These are phyloP conservation scores for Acheta domesticus DNA, from an alignment of 2,888 invertebrate species.

Conservation along the genomic window DNA sequence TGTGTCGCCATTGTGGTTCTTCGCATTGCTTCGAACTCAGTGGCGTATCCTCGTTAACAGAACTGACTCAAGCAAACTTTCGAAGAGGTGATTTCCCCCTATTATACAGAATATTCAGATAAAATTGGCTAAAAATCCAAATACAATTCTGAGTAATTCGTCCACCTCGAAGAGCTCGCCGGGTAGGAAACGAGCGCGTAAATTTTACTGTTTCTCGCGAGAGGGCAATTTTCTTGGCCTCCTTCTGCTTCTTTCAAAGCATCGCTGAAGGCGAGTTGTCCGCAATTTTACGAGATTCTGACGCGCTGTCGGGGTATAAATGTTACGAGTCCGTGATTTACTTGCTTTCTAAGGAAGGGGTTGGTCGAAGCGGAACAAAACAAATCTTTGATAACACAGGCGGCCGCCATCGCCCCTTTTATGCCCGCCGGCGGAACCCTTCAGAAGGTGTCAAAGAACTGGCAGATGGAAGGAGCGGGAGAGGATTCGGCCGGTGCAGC, in stretches of 20 bases:
- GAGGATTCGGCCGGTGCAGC: background rate
- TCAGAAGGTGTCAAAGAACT: background rate
- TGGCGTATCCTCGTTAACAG: too few relatives aligned
- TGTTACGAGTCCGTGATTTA: background rate
- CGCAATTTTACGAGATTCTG: slow-evolving; percentile 1
- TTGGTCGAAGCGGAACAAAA: background rate
- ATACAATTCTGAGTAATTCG: background rate
- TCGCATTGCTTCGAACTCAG: too few relatives aligned
- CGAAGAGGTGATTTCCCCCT: too few relatives aligned
- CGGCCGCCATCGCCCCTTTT: background rate
- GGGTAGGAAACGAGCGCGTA: background rate
- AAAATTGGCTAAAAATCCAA: too few relatives aligned
- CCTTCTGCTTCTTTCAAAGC: background rate
- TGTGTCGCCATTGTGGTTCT: too few relatives aligned
- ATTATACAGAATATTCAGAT: too few relatives aligned
- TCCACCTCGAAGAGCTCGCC: background rate
- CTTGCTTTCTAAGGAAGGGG: background rate
- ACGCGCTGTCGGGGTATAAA: slow-evolving; percentile 5
- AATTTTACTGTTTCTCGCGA: slow-evolving; percentile 1
- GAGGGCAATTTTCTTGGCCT: background rate
- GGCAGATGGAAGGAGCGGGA: background rate
- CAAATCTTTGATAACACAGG: background rate
- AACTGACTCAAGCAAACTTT: too few relatives aligned
- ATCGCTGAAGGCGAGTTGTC: slow-evolving; percentile 1
- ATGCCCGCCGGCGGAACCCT: background rate